A percentile compares a stretch with the other conserved stretches of the same genome.
phyloP scores from a whole-genome alignment of 2,888 invertebrate genomes.

The Drosophila aldrichi region DNA sequence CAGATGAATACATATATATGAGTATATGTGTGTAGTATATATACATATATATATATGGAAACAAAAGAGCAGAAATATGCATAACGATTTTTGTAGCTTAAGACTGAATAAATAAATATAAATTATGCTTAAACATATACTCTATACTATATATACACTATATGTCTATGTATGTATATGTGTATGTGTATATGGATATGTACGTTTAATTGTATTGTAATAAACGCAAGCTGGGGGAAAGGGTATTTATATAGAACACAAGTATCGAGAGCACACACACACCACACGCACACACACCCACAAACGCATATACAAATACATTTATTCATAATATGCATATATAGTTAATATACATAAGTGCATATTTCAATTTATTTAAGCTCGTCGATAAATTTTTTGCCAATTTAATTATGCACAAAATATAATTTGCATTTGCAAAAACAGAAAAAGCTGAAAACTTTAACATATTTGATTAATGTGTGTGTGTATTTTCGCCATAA shows the following conservation, averaged over 20 bases:
- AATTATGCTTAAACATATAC: slow-evolving; percentile 70
- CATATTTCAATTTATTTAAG: slow-evolving; percentile 71
- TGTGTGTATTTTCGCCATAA: slow-evolving; percentile 33
- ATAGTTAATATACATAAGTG: slow-evolving; percentile 50
- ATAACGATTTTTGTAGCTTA: slow-evolving; percentile 81
- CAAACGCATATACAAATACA: slow-evolving; percentile 24
- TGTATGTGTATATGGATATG: slow-evolving; percentile 33
- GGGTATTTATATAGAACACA: slow-evolving; percentile 70
- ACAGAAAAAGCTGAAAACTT: slow-evolving; percentile 39
- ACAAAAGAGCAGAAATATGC: slow-evolving; percentile 64
- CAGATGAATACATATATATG: slow-evolving; percentile 21
- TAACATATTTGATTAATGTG: slow-evolving; percentile 66
- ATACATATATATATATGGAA: slow-evolving; percentile 16
- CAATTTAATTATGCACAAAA: slow-evolving; percentile 73
- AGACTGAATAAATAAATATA: slow-evolving; percentile 80
- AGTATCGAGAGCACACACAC: slow-evolving; percentile 28
- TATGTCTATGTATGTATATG: slow-evolving; percentile 24
- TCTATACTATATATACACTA: slow-evolving; percentile 36
- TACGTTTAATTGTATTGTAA: slow-evolving; percentile 75
- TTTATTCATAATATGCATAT: slow-evolving; percentile 23
- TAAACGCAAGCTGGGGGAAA: slow-evolving; percentile 74
- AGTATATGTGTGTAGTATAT: slow-evolving; percentile 1
- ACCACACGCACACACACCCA: slow-evolving; percentile 19
- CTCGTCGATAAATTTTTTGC: slow-evolving; percentile 66
- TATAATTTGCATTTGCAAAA: slow-evolving; percentile 50